Conservation (phyloP, 2,797 vertebrate species). For the Peromyscus nudipes region DNA sequence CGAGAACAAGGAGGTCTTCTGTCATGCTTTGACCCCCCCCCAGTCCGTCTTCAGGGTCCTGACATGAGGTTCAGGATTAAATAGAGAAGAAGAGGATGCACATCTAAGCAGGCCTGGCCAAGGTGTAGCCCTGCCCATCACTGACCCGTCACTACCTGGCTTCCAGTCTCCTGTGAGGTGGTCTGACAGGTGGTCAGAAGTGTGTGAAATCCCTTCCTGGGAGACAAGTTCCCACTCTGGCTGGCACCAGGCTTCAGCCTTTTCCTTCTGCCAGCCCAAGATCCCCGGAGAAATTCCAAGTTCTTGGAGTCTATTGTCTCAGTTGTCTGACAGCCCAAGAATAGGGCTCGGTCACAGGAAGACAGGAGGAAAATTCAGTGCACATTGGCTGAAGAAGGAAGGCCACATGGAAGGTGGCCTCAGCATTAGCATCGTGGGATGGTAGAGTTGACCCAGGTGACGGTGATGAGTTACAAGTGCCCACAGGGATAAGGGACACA, state of each 20-base stretch:
- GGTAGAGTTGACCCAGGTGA: background rate
- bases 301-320: background rate
- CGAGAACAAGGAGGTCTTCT: background rate
- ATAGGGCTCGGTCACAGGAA: background rate
- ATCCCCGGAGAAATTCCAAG: background rate
- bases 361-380: background rate
- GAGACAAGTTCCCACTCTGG: background rate
- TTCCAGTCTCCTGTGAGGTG: background rate
- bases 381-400: background rate
- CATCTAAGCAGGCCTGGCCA: background rate
- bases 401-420: background rate
- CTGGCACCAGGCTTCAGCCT: background rate
- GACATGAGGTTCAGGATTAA: background rate
- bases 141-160: background rate
- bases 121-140: background rate
- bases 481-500: background rate
- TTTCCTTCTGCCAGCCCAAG: background rate
- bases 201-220: background rate
- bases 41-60: background rate
- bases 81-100: background rate
- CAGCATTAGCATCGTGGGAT: too few relatives aligned
- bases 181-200: too few relatives aligned
- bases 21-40: too few relatives aligned
- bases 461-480: background rate
- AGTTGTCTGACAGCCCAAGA: background rate